Percentiles rank a stretch among this genome's conserved stretches.
These are phyloP conservation scores for Terebella lapidaria DNA, from an alignment of 2,888 invertebrate species.

Conservation along the genomic window DNA sequence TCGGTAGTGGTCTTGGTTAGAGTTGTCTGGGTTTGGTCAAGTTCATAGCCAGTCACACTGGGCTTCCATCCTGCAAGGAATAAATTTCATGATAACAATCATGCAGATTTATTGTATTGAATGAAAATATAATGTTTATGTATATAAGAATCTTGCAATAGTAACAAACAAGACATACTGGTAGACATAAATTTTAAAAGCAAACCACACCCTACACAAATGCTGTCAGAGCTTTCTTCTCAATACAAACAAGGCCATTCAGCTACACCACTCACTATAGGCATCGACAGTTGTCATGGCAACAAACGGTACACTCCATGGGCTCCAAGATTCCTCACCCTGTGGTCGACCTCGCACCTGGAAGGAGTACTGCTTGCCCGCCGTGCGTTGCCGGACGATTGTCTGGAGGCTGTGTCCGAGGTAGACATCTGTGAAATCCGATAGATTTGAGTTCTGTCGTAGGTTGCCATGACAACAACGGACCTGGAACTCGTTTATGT, in stretches of 20 bases:
- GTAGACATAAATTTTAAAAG: too few species aligned
- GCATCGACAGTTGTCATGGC: conserved; percentile 56
- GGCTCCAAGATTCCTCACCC: conserved; percentile 53
- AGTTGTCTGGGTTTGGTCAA: too few species aligned
- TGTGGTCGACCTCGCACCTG: conserved; percentile 58
- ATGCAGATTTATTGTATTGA: too few species aligned
- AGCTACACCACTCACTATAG: conserved; percentile 50
- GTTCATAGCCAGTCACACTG: too few species aligned
- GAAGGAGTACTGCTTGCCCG: conserved; percentile 57
- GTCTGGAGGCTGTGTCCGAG: conserved; percentile 55
- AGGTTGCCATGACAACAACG: conserved; percentile 37
- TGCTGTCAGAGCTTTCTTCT: too few species aligned
- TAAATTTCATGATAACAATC: too few species aligned
- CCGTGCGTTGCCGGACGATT: conserved; percentile 56
- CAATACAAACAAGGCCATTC: conserved; percentile 26
- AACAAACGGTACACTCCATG: conserved; percentile 59
- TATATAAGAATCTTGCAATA: too few species aligned
- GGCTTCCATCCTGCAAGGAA: too few species aligned
- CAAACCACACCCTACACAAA: too few species aligned
- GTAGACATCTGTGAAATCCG: conserved; percentile 50
- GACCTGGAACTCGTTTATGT: conserved; percentile 36
- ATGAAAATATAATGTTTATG: too few species aligned
- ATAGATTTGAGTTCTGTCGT: conserved; percentile 36
- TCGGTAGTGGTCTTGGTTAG: too few species aligned
- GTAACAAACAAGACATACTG: too few species aligned